These are phyloP conservation scores for Loris lydekkerianus DNA, from an alignment of 2,797 vertebrate species.

Conservation along the genomic window DNA sequence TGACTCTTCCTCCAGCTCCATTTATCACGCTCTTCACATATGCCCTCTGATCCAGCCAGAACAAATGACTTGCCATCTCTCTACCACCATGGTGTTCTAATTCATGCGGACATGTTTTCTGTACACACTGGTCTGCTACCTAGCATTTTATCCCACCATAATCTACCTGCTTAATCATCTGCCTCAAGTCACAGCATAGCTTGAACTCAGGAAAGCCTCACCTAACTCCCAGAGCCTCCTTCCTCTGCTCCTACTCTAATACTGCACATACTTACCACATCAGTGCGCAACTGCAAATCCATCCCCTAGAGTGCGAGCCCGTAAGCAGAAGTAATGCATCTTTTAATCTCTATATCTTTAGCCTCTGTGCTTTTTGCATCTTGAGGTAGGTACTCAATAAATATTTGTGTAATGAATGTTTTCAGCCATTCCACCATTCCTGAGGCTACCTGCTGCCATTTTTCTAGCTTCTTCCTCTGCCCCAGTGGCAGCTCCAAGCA, in stretches of 20 bases:
- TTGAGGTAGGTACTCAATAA: conserved; percentile 15
- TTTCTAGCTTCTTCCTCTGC: neutral
- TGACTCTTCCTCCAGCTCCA: conserved; percentile 43
- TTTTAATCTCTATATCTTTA: conserved; percentile 33
- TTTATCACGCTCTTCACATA: conserved; percentile 1
- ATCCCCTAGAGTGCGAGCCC: neutral
- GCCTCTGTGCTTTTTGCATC: neutral
- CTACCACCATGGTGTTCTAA: neutral
- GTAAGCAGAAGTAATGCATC: neutral
- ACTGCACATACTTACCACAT: neutral
- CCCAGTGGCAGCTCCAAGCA: conserved; percentile 1
- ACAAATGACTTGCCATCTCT: neutral
- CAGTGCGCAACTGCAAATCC: neutral
- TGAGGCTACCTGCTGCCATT: neutral
- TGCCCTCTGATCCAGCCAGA: neutral
- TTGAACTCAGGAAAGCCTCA: conserved; percentile 17
- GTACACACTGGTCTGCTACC: neutral
- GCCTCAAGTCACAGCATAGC: neutral
- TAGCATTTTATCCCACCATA: conserved; percentile 1
- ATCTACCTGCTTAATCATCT: neutral
- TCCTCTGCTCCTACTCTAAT: neutral
- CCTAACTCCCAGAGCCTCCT: neutral
- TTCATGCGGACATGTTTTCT: neutral
- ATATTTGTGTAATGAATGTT: conserved; percentile 12
- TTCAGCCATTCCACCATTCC: neutral